Conservation (phyloP, 2,113 vertebrate species). For the Saguinus midas region DNA sequence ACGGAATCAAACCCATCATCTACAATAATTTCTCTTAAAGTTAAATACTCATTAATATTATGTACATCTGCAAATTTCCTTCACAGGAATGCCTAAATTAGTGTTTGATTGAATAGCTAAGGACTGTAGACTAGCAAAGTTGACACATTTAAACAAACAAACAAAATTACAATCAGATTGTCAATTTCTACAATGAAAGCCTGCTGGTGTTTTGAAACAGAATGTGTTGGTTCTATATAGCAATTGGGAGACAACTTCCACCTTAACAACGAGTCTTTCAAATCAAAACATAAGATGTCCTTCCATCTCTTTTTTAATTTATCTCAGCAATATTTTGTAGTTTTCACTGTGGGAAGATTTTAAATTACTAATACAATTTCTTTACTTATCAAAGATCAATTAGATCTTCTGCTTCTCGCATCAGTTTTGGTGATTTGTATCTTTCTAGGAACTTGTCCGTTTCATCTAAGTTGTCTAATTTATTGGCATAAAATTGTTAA, state of each 20-base stretch:
- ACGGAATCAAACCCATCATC: background rate
- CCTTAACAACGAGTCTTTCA: conserved; percentile 4
- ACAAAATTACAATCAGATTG: background rate
- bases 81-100: background rate
- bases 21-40: background rate
- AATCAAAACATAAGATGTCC: background rate
- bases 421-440: background rate
- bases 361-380: background rate
- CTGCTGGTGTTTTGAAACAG: background rate
- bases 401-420: background rate
- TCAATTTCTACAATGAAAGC: background rate
- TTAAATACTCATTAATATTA: background rate
- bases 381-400: background rate
- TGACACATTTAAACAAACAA: background rate
- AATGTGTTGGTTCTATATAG: background rate
- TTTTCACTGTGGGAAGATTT: background rate
- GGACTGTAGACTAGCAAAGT: background rate
- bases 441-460: background rate
- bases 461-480: background rate
- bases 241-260: background rate
- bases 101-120: background rate
- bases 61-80: background rate
- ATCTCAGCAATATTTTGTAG: background rate
- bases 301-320: background rate
- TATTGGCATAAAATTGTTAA: background rate